Conservation (phyloP, 2,888 invertebrate genomes). For the Pristionchus maxplancki region DNA sequence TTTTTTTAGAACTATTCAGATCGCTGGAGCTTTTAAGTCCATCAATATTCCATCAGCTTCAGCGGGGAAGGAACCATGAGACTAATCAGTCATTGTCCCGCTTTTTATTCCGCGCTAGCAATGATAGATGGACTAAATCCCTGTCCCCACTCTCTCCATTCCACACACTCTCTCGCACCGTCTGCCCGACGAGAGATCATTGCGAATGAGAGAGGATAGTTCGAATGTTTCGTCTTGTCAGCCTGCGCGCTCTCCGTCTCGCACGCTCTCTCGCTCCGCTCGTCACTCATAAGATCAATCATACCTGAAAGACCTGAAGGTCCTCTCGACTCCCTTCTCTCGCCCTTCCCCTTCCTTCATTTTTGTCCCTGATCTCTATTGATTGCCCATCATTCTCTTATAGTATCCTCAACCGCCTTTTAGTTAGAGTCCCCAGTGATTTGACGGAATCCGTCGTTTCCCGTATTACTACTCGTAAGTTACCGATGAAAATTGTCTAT, state of each 20-base stretch:
- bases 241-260: background rate
- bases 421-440: background rate
- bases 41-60: background rate
- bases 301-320: slow-evolving; percentile 37
- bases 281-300: slow-evolving; percentile 42
- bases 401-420: background rate
- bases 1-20: too few relatives aligned
- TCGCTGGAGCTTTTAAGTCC: background rate
- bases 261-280: background rate
- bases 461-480: too few relatives aligned
- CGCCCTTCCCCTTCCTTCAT: too few relatives aligned
- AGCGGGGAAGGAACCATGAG: background rate
- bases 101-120: background rate
- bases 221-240: background rate
- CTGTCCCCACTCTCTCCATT: background rate
- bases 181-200: background rate
- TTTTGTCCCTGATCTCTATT: background rate
- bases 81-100: background rate
- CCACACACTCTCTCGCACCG: background rate
- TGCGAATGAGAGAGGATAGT: too few relatives aligned
- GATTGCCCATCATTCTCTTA: background rate
- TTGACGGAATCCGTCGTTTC: too few relatives aligned
- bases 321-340: background rate
- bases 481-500: too few relatives aligned
- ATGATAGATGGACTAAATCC: slow-evolving; percentile 1